Percentiles rank a stretch among this genome's conserved stretches.
Evolutionary conservation across 2,888 invertebrate species (phyloP).

Genomic region (Drosophila paracracens): DNA sequence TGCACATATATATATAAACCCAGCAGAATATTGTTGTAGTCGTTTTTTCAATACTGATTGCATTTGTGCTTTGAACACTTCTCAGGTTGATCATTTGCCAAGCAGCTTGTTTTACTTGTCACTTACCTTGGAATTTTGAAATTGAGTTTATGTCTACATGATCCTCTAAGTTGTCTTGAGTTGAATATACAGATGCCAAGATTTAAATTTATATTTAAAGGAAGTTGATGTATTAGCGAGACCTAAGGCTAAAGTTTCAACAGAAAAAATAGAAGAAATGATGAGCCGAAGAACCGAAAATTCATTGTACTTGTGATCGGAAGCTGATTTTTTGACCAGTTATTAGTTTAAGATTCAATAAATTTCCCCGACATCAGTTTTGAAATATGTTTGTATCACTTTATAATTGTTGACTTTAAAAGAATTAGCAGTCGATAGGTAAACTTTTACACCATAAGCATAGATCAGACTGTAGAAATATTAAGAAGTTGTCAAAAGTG

Average conservation of each 20-base stretch:
- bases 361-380: background rate
- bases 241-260: background rate
- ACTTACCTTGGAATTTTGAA: constrained; percentile 4
- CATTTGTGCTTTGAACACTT: constrained; percentile 47
- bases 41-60: constrained; percentile 7
- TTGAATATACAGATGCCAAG: background rate
- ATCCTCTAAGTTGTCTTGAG: background rate
- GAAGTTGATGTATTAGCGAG: background rate
- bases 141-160: background rate
- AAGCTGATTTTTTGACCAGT: background rate
- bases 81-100: constrained; percentile 29
- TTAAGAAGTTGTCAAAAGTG: background rate
- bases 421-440: background rate
- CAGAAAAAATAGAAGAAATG: too few species aligned
- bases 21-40: constrained; percentile 24
- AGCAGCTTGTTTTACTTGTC: constrained; percentile 7
- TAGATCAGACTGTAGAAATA: background rate
- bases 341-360: background rate
- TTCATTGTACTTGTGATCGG: background rate
- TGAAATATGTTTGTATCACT: background rate
- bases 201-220: background rate
- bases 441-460: background rate
- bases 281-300: background rate
- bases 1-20: background rate
- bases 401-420: background rate